Base-by-base conservation (phyloP, 2,797 vertebrate genomes). In the Microtus californicus region DNA sequence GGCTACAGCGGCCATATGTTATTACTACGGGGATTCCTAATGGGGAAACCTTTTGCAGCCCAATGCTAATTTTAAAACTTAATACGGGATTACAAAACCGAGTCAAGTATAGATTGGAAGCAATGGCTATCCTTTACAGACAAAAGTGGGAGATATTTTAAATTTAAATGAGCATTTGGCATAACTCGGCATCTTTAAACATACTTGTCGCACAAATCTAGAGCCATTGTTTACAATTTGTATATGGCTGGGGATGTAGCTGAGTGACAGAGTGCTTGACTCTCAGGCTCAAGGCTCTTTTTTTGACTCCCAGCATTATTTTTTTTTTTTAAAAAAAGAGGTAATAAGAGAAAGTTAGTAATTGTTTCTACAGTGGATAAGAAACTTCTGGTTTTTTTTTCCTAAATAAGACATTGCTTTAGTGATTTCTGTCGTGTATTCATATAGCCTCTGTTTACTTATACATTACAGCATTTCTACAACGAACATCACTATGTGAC, bases 11-110 rank as follows among this genome's bases (percentile, higher is more conserved):
- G 89, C 48, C 77, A 74, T 96, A 51, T 63, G 74, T 34, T 92
- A 95, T 87, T 90, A 71, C 78, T 96, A 94, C 29, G 48, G 89
- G 96, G 95, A 97, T 95, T 92, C 63, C 54, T 29, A 95, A 83
- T 86, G 95, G 74, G 34, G 85, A 96, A 81, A 88, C 88, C 81
- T 97, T 89, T 94, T 87, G 88, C 40, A 96, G 21, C 2, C 43
- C 74, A 69, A 23, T 59, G 87, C 90, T 87, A 95, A 90, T 95
- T 96, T 82, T 59, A 73, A 59, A 40, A 93, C 37, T 80, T 88
- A 37, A 94, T 8, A 27, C 37, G 25, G n/a, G 40, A 65, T 76
- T 61, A 82, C 9, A 81, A 56, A 95, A 95, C 94, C 51, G 21
- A n/a, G 1, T 37, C 73, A 90, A 48, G 92, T 82, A 40, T 10